A percentile compares a stretch with the other conserved stretches of the same genome.
These are phyloP conservation scores for Picathartes gymnocephalus DNA, from an alignment of 2,113 vertebrate genomes.

Conservation along the genomic window DNA sequence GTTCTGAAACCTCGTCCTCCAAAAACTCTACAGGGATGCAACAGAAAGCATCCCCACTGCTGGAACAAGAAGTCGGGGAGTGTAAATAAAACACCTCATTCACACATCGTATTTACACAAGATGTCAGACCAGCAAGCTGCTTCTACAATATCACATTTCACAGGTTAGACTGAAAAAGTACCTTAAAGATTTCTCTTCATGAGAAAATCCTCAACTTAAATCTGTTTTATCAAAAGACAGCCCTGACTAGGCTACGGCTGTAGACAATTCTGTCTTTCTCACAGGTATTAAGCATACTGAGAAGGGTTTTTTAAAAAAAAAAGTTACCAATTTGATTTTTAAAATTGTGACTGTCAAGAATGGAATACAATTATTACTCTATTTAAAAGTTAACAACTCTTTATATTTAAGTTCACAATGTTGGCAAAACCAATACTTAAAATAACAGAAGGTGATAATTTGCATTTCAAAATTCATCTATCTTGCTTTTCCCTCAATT, in stretches of 20 bases:
- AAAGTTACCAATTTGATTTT: neutral
- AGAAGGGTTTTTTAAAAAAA: neutral
- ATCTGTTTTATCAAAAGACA: slow-evolving; percentile 6
- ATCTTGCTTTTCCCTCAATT: slow-evolving; percentile 77
- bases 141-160: slow-evolving; percentile 22
- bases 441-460: slow-evolving; percentile 80
- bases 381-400: slow-evolving; percentile 35
- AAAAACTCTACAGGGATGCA: neutral
- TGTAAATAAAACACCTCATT: slow-evolving; percentile 21
- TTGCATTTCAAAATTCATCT: slow-evolving; percentile 82
- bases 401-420: slow-evolving; percentile 67
- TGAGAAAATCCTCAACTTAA: slow-evolving; percentile 4
- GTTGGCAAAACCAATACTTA: slow-evolving; percentile 61
- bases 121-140: slow-evolving; percentile 35
- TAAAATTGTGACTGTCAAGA: neutral
- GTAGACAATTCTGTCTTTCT: neutral
- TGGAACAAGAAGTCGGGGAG: neutral
- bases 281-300: slow-evolving; percentile 12
- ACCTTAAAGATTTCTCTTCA: slow-evolving; percentile 16
- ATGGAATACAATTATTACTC: neutral
- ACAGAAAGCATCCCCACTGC: neutral
- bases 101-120: neutral
- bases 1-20: neutral
- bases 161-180: neutral
- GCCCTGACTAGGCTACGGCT: slow-evolving; percentile 6